phyloP scores from a whole-genome alignment of 2,888 invertebrate species.

The Emmelina monodactyla region DNA sequence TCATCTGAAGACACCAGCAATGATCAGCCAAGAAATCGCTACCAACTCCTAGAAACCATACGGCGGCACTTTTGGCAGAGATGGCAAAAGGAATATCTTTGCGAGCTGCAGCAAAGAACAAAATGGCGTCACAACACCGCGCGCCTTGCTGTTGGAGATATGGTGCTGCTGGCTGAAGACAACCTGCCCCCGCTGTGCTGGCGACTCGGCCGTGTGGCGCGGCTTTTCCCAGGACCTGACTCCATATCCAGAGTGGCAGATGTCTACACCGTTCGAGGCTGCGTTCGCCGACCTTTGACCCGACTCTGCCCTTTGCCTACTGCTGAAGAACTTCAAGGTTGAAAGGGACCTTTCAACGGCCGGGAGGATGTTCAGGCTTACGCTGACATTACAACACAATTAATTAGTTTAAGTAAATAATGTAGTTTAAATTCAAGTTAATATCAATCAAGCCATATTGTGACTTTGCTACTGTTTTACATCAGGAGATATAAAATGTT shows the following conservation, averaged over 20 bases:
- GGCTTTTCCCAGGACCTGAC: slow-evolving; percentile 8
- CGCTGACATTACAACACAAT: neutral
- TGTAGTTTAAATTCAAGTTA: neutral
- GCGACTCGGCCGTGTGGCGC: slow-evolving; percentile 9
- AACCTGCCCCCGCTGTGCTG: slow-evolving; percentile 7
- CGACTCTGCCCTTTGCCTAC: slow-evolving; percentile 8
- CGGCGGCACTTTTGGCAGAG: slow-evolving; percentile 17
- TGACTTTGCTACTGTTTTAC: neutral
- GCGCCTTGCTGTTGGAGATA: slow-evolving; percentile 10
- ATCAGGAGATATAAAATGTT: no score
- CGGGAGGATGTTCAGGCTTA: neutral
- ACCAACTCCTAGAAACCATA: slow-evolving; percentile 13
- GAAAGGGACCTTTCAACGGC: slow-evolving; percentile 7
- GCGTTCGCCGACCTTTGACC: slow-evolving; percentile 5
- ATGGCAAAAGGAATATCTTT: slow-evolving; percentile 16
- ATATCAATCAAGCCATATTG: neutral
- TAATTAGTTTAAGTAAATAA: no score
- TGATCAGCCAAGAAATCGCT: slow-evolving; percentile 2
- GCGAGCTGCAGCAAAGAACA: slow-evolving; percentile 18
- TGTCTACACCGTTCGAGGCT: slow-evolving; percentile 6
- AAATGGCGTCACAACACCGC: slow-evolving; percentile 16
- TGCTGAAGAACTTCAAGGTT: neutral
- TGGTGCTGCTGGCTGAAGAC: slow-evolving; percentile 15
- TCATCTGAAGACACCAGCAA: neutral
- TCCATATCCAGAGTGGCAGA: slow-evolving; percentile 9